These are phyloP conservation scores for Callaeas wilsoni DNA, from an alignment of 2,113 vertebrate species.

Conservation along the genomic window DNA sequence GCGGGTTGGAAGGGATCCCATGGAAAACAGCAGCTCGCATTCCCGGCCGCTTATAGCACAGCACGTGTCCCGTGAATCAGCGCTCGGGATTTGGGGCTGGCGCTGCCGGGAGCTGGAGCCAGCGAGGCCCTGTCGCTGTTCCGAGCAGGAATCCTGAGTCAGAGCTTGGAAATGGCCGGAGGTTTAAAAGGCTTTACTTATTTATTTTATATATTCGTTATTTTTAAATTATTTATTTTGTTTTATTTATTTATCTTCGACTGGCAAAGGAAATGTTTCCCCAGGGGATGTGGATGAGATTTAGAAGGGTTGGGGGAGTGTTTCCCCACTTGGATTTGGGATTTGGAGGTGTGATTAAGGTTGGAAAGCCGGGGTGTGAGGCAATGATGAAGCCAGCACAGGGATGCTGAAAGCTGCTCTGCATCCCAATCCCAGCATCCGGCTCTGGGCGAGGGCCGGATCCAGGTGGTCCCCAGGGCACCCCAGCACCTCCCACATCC, in stretches of 20 bases:
- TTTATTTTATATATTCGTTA: not conserved
- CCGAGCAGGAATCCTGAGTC: not conserved
- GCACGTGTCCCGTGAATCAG: constrained; percentile 28
- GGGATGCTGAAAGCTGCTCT: not conserved
- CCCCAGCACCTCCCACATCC: not conserved
- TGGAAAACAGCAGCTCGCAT: not conserved
- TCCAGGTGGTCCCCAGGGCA: not conserved
- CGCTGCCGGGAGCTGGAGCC: not conserved
- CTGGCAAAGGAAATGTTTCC: not conserved
- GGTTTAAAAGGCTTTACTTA: not conserved
- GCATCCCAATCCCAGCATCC: not conserved
- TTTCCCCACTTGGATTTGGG: not conserved
- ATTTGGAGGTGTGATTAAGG: not conserved
- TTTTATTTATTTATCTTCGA: not conserved
- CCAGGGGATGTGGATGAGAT: not conserved
- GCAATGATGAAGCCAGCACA: rapidly evolving
- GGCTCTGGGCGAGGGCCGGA: rapidly evolving
- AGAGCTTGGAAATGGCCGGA: not conserved
- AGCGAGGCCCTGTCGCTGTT: not conserved
- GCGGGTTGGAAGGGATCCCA: not conserved
- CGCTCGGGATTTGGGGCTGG: not conserved
- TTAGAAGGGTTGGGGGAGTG: rapidly evolving
- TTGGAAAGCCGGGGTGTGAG: rapidly evolving
- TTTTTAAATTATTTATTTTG: rapidly evolving
- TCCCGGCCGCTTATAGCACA: not conserved